These are phyloP conservation scores for Monoplex corrugatus DNA, from an alignment of 2,888 invertebrate species.

Conservation along the genomic window DNA sequence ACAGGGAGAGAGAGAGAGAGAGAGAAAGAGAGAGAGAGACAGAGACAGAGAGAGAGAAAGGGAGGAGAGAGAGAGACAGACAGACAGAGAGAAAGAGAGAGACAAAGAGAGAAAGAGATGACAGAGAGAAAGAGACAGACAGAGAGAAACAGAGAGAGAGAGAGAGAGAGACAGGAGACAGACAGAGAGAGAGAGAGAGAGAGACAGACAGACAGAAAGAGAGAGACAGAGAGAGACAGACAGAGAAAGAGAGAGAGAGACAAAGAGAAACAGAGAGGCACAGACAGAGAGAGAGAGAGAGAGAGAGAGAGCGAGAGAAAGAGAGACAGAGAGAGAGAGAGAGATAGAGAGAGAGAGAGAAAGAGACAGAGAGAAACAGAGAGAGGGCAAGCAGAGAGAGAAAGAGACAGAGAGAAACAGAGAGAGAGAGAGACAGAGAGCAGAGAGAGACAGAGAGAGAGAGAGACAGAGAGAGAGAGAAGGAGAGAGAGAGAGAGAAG, in stretches of 20 bases:
- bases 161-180: background rate
- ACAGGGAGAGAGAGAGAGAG: no score
- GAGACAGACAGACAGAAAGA: no score
- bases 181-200: background rate
- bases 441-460: background rate
- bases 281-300: background rate
- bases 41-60: no score
- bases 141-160: no score
- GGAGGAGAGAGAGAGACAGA: no score
- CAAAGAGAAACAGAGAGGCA: background rate
- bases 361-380: background rate
- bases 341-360: background rate
- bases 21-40: no score
- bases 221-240: background rate
- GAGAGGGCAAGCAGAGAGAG: background rate
- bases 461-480: background rate
- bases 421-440: no score
- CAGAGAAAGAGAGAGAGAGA: background rate
- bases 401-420: background rate
- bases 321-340: background rate
- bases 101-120: no score
- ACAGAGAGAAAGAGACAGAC: no score
- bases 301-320: background rate
- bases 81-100: no score
- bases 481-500: background rate